These are phyloP conservation scores for Rhodinocichla rosea DNA, from an alignment of 2,113 vertebrate species.

Conservation along the genomic window DNA sequence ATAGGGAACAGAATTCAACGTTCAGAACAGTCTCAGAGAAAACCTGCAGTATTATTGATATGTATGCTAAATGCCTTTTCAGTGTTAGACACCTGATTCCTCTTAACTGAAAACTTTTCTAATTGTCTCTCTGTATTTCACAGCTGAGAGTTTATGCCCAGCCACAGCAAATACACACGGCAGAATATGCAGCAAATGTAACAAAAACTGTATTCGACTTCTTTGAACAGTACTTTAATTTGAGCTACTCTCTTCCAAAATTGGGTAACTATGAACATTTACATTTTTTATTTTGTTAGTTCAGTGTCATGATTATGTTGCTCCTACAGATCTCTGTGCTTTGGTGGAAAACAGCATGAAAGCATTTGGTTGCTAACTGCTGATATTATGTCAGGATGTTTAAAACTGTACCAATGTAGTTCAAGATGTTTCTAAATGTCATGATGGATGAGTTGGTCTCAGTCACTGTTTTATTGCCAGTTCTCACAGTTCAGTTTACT, in stretches of 20 bases:
- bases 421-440: background rate
- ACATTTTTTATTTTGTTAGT: background rate
- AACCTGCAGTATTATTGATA: background rate
- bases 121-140: slow-evolving; percentile 42
- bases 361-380: background rate
- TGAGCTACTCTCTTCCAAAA: slow-evolving; percentile 89
- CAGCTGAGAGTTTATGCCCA: slow-evolving; percentile 93
- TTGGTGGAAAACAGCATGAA: background rate
- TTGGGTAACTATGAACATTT: slow-evolving; percentile 77
- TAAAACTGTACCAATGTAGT: background rate
- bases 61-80: background rate
- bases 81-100: background rate
- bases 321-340: background rate
- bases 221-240: slow-evolving; percentile 90
- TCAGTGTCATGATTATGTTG: background rate
- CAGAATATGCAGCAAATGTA: slow-evolving; percentile 84
- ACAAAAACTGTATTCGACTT: slow-evolving; percentile 87
- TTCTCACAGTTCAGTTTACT: background rate
- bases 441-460: background rate
- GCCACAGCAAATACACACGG: slow-evolving; percentile 81
- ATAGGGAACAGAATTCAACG: background rate
- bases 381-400: background rate
- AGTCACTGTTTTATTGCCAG: background rate
- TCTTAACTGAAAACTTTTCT: background rate
- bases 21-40: background rate